Evolutionary conservation across 2,797 vertebrate genomes (phyloP).

Genomic region (Sylvia borin): DNA sequence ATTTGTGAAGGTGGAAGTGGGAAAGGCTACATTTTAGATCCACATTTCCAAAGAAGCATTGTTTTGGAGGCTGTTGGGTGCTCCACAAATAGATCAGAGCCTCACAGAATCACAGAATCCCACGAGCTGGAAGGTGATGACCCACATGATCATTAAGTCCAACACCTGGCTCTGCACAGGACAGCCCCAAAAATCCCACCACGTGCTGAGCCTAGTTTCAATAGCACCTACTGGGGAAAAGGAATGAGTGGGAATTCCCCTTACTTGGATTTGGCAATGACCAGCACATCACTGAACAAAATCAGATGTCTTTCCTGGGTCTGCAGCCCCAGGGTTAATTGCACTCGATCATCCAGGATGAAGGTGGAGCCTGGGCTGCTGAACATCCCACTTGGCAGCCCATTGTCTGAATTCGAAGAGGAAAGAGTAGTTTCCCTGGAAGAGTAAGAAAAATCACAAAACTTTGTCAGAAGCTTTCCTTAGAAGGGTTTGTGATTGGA

Average conservation of each 20-base stretch:
- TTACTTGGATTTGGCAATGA: conserved; percentile 89
- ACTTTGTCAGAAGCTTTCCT: not conserved
- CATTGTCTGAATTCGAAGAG: conserved; percentile 57
- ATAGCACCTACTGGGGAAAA: not conserved
- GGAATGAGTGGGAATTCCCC: not conserved
- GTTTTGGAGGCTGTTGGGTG: not conserved
- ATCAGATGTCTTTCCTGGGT: conserved; percentile 88
- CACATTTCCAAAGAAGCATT: not conserved
- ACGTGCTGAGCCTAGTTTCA: not conserved
- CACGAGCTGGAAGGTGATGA: not conserved
- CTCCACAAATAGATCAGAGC: not conserved
- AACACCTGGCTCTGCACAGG: not conserved
- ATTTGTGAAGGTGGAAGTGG: not conserved
- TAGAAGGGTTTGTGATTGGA: not conserved
- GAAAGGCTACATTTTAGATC: not conserved
- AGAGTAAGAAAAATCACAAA: not conserved
- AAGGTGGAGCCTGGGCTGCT: conserved; percentile 69
- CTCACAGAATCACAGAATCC: not conserved
- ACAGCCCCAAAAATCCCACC: not conserved
- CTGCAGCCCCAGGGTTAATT: conserved; percentile 85
- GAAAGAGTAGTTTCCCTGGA: conserved; percentile 65
- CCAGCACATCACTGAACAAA: conserved; percentile 83
- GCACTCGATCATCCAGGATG: conserved; percentile 82
- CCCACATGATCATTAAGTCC: not conserved
- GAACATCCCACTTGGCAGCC: conserved; percentile 64